Conservation (phyloP, 2,888 invertebrate genomes). For the Lypha dubia region DNA sequence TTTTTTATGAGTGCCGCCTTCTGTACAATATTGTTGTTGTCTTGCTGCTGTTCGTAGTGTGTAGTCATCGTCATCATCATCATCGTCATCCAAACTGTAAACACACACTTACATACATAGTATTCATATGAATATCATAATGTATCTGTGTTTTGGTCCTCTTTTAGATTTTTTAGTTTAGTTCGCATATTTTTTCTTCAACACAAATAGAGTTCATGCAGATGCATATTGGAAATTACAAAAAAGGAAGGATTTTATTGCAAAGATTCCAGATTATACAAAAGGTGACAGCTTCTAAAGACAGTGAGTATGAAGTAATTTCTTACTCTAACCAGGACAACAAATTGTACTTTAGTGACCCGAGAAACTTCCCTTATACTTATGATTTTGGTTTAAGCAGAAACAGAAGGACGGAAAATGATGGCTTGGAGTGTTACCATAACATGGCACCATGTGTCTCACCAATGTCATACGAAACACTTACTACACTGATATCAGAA, state of each 20-base stretch:
- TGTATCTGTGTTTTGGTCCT: slow-evolving; percentile 62
- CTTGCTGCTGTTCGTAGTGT: slow-evolving; percentile 44
- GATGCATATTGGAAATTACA: neutral
- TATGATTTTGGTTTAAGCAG: too few relatives aligned
- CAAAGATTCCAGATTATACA: neutral
- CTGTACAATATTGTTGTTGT: slow-evolving; percentile 36
- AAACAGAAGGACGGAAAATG: too few relatives aligned
- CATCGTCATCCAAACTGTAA: slow-evolving; percentile 31
- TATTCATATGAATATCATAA: too few relatives aligned
- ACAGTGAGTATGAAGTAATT: too few relatives aligned
- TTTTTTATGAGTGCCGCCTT: slow-evolving; percentile 70
- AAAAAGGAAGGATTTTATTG: neutral
- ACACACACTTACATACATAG: neutral
- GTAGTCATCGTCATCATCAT: slow-evolving; percentile 49
- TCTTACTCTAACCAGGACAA: too few relatives aligned
- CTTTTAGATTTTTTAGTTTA: slow-evolving; percentile 73
- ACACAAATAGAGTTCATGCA: slow-evolving; percentile 20
- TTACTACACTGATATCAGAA: too few relatives aligned
- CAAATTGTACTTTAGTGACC: too few relatives aligned
- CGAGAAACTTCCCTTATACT: too few relatives aligned
- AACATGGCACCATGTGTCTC: too few relatives aligned
- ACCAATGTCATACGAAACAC: too few relatives aligned
- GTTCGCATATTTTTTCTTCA: slow-evolving; percentile 48
- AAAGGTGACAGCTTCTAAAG: neutral
- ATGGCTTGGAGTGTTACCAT: too few relatives aligned